These are phyloP conservation scores for Linepithema humile DNA, from an alignment of 1,140 invertebrate genomes.

Conservation along the genomic window DNA sequence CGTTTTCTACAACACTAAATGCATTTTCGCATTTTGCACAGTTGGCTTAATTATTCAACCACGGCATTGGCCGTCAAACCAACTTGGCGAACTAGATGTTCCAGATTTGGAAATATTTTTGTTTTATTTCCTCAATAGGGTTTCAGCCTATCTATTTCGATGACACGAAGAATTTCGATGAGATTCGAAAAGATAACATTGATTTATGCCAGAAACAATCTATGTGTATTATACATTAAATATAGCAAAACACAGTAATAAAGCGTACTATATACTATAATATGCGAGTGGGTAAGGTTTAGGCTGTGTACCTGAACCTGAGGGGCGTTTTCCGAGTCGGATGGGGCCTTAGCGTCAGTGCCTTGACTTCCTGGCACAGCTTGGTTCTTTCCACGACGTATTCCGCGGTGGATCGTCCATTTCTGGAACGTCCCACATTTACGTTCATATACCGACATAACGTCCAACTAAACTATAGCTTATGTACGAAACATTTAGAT, in stretches of 20 bases:
- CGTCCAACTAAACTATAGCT: slow-evolving; percentile 46
- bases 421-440: slow-evolving; percentile 87
- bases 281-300: slow-evolving; percentile 79
- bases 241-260: slow-evolving; percentile 69
- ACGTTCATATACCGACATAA: slow-evolving; percentile 75
- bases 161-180: background rate
- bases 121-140: slow-evolving; percentile 62
- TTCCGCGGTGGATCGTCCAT: slow-evolving; percentile 91
- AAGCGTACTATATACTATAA: slow-evolving; percentile 72
- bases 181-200: slow-evolving; percentile 2
- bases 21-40: background rate
- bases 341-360: slow-evolving; percentile 82
- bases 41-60: background rate
- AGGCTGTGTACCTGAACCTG: slow-evolving; percentile 83
- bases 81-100: slow-evolving; percentile 29
- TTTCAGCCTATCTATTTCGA: slow-evolving; percentile 64
- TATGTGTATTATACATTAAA: slow-evolving; percentile 31
- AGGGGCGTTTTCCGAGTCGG: slow-evolving; percentile 83
- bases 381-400: slow-evolving; percentile 89
- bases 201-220: too few species aligned
- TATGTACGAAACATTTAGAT: slow-evolving; percentile 35
- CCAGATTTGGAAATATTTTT: slow-evolving; percentile 27
- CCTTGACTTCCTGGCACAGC: slow-evolving; percentile 84
- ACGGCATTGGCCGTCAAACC: background rate
- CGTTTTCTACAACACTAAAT: background rate